Evolutionary conservation across 2,113 vertebrate genomes (phyloP).

Genomic region (Nothobranchius furzeri): DNA sequence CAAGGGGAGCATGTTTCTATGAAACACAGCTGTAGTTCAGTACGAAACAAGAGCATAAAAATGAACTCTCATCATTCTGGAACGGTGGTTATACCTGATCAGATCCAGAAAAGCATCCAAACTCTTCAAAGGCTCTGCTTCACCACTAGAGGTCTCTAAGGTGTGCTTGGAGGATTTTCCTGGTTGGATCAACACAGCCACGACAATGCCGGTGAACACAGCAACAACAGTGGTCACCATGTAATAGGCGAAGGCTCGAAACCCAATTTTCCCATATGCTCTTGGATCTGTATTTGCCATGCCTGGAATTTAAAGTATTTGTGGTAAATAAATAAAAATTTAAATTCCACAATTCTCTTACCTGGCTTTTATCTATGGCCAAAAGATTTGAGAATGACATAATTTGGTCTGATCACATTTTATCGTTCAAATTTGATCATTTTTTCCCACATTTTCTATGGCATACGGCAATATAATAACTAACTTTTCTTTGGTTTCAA

Average conservation of each 20-base stretch:
- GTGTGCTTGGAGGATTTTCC: constrained; percentile 26
- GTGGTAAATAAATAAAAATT: neutral
- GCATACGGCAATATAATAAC: too few species aligned
- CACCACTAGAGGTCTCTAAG: constrained; percentile 69
- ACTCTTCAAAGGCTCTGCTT: constrained; percentile 77
- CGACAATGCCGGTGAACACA: constrained; percentile 74
- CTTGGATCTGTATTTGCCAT: constrained; percentile 25
- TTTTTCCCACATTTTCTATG: too few species aligned
- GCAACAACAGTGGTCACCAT: constrained; percentile 82
- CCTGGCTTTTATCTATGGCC: too few species aligned
- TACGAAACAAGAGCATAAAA: neutral
- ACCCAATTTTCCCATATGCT: constrained; percentile 17
- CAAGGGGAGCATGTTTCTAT: constrained; percentile 91
- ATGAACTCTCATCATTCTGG: neutral
- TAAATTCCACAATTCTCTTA: too few species aligned
- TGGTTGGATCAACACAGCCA: constrained; percentile 73
- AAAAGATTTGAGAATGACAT: too few species aligned
- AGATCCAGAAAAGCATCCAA: constrained; percentile 83
- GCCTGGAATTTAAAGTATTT: constrained; percentile 6
- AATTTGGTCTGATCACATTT: too few species aligned
- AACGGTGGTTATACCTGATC: constrained; percentile 70
- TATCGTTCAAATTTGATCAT: too few species aligned
- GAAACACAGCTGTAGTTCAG: constrained; percentile 15
- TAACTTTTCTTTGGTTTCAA: too few species aligned
- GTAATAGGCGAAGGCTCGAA: constrained; percentile 83